Evolutionary conservation across 2,888 invertebrate genomes (phyloP).

Genomic region (Sclerodermus sp.): DNA sequence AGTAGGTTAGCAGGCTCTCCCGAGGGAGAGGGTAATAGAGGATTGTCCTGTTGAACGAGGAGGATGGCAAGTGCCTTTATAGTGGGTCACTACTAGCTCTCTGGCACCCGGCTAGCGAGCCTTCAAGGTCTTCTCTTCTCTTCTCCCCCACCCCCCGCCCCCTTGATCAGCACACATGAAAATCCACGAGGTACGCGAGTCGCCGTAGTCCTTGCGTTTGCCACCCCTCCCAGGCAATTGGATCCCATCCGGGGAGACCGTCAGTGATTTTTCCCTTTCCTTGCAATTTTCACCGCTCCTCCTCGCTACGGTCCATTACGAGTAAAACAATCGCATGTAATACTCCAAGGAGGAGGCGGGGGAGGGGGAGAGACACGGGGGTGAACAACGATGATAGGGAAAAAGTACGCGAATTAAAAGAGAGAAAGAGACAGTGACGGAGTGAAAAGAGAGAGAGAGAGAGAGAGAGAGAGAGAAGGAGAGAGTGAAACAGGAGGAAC

Average conservation of each 20-base stretch:
- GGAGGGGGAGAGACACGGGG: too few species aligned
- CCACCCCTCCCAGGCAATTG: too few species aligned
- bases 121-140: conserved; percentile 46
- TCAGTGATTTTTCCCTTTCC: conserved; percentile 7
- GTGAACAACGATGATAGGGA: too few species aligned
- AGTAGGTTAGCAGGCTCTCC: conserved; percentile 54
- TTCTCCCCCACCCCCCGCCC: conserved; percentile 9
- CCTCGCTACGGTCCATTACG: too few species aligned
- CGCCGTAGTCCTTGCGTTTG: too few species aligned
- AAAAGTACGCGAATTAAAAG: too few species aligned
- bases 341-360: too few species aligned
- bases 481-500: background rate
- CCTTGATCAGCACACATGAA: background rate
- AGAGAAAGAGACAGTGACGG: conserved; percentile 7
- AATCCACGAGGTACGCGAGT: too few species aligned
- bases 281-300: conserved; percentile 8
- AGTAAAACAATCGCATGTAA: too few species aligned
- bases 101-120: conserved; percentile 49
- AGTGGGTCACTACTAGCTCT: conserved; percentile 56
- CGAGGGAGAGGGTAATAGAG: conserved; percentile 43
- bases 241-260: too few species aligned
- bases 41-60: conserved; percentile 43
- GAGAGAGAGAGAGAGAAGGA: conserved; percentile 4
- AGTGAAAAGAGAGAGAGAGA: conserved; percentile 6
- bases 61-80: conserved; percentile 57